phyloP scores from a whole-genome alignment of 2,113 vertebrate species.

The Chlorodrepanis virens region DNA sequence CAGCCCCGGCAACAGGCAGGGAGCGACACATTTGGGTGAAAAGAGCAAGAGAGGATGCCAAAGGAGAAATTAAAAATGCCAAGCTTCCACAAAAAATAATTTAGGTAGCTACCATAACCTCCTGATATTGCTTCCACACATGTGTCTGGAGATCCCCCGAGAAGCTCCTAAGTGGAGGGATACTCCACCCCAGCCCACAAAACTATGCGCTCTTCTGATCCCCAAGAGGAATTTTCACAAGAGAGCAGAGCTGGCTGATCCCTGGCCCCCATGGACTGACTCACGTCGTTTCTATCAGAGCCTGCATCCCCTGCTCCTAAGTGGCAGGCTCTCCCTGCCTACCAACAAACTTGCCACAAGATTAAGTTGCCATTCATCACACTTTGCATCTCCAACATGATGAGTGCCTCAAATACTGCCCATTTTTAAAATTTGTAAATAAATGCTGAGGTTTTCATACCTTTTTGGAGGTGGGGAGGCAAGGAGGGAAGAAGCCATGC shows the following conservation, averaged over 20 bases:
- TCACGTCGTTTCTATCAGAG: background rate
- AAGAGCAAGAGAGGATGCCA: background rate
- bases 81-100: background rate
- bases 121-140: background rate
- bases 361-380: constrained; percentile 9
- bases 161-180: background rate
- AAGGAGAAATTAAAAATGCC: background rate
- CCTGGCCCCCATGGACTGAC: background rate
- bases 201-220: background rate
- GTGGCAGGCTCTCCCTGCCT: background rate
- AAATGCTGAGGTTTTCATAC: constrained; percentile 11
- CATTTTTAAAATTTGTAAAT: background rate
- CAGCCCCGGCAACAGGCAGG: background rate
- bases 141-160: background rate
- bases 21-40: background rate
- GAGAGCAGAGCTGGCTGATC: background rate
- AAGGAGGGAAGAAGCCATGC: background rate
- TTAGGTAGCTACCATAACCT: background rate
- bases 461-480: background rate
- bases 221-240: background rate
- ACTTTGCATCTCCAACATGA: background rate
- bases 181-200: background rate
- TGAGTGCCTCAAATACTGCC: background rate
- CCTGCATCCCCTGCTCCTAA: background rate
- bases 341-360: background rate